Conservation (phyloP, 2,113 vertebrate genomes). For the Syngnathus scovelli region DNA sequence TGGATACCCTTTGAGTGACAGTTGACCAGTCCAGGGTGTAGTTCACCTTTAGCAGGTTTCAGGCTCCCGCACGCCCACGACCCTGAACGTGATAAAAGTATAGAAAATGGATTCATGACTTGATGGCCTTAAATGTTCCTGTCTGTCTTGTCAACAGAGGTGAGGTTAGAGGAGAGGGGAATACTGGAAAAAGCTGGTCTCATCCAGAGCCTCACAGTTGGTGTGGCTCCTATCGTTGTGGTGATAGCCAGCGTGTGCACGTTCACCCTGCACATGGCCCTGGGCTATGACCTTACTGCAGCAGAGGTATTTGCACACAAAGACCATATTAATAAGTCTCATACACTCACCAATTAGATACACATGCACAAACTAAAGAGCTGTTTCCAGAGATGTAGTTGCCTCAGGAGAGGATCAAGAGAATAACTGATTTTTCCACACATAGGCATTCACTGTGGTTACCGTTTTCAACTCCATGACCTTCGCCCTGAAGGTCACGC, state of each 20-base stretch:
- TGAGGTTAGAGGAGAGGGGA: constrained; percentile 67
- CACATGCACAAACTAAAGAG: background rate
- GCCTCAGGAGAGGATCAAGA: background rate
- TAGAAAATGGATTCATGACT: background rate
- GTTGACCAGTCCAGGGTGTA: background rate
- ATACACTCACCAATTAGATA: background rate
- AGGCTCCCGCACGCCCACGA: background rate
- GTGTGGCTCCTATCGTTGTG: constrained; percentile 71
- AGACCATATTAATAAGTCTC: background rate
- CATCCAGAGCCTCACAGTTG: constrained; percentile 74
- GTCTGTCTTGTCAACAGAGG: constrained; percentile 52
- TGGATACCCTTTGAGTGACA: background rate
- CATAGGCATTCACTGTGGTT: constrained; percentile 76
- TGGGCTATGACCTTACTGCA: constrained; percentile 75
- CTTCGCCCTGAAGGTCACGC: constrained; percentile 76
- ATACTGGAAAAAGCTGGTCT: constrained; percentile 71
- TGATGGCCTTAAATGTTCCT: constrained; percentile 5
- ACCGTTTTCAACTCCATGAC: constrained; percentile 81
- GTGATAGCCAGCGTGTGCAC: constrained; percentile 78
- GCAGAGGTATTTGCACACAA: constrained; percentile 65
- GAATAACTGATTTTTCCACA: constrained; percentile 6
- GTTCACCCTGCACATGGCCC: constrained; percentile 75
- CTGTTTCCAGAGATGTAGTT: background rate
- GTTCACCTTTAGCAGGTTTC: background rate
- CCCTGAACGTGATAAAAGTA: background rate